Evolutionary conservation across 2,888 invertebrate species (phyloP).

Genomic region (Agonopterix arenella): DNA sequence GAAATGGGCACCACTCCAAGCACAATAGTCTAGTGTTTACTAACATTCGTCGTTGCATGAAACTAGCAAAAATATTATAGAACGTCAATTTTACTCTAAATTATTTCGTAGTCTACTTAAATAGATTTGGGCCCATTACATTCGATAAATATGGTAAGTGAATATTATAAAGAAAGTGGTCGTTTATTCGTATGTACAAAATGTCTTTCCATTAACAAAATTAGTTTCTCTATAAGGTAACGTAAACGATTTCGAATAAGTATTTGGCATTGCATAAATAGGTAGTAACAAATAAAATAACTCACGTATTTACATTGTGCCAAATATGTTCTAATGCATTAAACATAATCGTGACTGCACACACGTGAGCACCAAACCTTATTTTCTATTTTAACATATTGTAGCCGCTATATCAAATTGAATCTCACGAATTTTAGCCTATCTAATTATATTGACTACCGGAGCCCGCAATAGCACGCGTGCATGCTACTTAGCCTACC

Average conservation of each 20-base stretch:
- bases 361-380: neutral
- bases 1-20: constrained; percentile 35
- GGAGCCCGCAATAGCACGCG: constrained; percentile 28
- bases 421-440: neutral
- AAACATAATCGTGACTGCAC: neutral
- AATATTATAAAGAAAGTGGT: too few relatives aligned
- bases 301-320: neutral
- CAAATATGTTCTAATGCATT: neutral
- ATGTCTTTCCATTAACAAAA: too few relatives aligned
- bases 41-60: constrained; percentile 21
- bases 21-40: constrained; percentile 30
- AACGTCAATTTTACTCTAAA: too few relatives aligned
- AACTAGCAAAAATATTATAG: too few relatives aligned
- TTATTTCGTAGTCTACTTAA: too few relatives aligned
- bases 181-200: too few relatives aligned
- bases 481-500: constrained; percentile 19
- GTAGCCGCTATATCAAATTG: neutral
- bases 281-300: too few relatives aligned
- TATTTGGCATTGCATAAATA: too few relatives aligned
- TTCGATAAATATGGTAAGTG: too few relatives aligned
- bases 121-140: too few relatives aligned
- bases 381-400: neutral
- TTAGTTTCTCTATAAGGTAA: too few relatives aligned
- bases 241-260: too few relatives aligned
- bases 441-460: constrained; percentile 24